These are phyloP conservation scores for Scaptomyza parva DNA, from an alignment of 2,888 invertebrate species.

Conservation along the genomic window DNA sequence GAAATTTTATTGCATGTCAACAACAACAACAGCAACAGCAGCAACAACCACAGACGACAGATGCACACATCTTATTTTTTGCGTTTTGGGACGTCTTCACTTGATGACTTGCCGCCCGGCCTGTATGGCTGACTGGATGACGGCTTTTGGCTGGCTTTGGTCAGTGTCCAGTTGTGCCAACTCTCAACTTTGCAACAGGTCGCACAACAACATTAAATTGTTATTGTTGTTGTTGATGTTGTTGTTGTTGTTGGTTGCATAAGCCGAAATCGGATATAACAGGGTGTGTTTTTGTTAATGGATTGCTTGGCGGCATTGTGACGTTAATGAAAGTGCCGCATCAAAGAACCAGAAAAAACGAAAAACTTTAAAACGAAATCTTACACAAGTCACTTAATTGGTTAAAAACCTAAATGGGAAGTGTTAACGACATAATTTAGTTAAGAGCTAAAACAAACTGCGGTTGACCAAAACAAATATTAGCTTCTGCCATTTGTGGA, in stretches of 20 bases:
- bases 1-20: conserved; percentile 80
- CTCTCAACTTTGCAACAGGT: conserved; percentile 77
- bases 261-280: conserved; percentile 65
- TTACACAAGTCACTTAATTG: conserved; percentile 17
- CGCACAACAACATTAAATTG: conserved; percentile 25
- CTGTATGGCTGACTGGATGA: conserved; percentile 19
- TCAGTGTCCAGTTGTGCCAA: conserved; percentile 57
- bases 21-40: conserved; percentile 44
- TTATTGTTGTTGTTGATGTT: conserved; percentile 8
- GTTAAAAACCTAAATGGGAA: conserved; percentile 11
- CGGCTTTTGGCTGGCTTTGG: conserved; percentile 31
- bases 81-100: conserved; percentile 66
- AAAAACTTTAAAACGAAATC: conserved; percentile 2
- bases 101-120: conserved; percentile 64
- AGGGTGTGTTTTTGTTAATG: conserved; percentile 45
- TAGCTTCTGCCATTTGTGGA: not conserved
- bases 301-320: conserved; percentile 26
- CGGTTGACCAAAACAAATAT: conserved; percentile 10
- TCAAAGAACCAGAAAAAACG: conserved; percentile 37
- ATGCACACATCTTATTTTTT: conserved; percentile 46
- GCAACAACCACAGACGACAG: conserved; percentile 47
- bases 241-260: conserved; percentile 47
- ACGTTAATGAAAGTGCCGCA: conserved; percentile 35
- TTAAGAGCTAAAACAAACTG: conserved; percentile 21
- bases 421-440: conserved; percentile 20